Evolutionary conservation across 23 tunicate species (phyloP).

Genomic region (Corella eumyota): DNA sequence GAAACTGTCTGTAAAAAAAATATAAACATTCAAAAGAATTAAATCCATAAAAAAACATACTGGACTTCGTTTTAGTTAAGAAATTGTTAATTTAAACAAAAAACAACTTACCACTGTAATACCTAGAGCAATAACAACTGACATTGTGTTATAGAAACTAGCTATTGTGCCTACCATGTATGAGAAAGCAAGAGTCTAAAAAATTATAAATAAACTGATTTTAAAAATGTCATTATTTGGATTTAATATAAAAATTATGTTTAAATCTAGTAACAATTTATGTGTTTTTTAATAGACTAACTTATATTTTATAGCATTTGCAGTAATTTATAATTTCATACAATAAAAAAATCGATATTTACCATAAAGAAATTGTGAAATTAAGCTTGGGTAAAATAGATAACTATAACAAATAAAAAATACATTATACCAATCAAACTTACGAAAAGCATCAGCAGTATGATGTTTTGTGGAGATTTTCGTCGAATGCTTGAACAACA

Average conservation of each 20-base stretch:
- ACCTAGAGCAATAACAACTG: constrained; percentile 76
- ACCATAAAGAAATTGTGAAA: too few relatives aligned
- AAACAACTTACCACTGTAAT: constrained; percentile 51
- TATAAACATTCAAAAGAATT: neutral
- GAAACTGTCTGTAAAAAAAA: too few relatives aligned
- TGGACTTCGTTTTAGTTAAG: neutral
- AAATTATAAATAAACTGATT: neutral
- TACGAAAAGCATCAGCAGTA: constrained; percentile 59
- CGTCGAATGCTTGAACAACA: constrained; percentile 65
- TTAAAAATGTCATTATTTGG: neutral
- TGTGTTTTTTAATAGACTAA: too few relatives aligned
- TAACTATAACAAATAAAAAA: neutral
- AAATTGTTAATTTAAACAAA: neutral
- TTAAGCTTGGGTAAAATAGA: too few relatives aligned
- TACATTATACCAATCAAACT: constrained; percentile 11
- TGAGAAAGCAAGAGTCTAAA: constrained; percentile 79
- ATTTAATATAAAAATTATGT: neutral
- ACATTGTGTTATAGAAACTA: constrained; percentile 31
- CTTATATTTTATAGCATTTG: too few relatives aligned
- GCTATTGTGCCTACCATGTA: constrained; percentile 92
- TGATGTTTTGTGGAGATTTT: constrained; percentile 49
- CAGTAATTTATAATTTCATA: too few relatives aligned
- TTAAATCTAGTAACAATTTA: too few relatives aligned
- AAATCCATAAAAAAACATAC: neutral
- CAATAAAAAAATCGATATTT: too few relatives aligned